Evolutionary conservation across 2,113 vertebrate species (phyloP).

Genomic region (Theristicus caerulescens): DNA sequence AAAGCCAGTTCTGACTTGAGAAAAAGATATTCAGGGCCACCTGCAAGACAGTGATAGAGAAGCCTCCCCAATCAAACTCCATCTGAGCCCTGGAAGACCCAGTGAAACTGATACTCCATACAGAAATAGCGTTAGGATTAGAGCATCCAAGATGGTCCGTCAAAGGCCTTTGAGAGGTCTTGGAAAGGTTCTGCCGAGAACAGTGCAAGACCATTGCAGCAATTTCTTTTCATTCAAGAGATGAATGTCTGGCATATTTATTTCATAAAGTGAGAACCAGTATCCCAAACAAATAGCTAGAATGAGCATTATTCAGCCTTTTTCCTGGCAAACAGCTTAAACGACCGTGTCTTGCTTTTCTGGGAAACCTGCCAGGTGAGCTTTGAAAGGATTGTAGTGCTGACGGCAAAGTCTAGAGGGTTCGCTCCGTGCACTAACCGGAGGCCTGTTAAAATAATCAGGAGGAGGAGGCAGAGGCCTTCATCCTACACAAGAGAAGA

Average conservation of each 20-base stretch:
- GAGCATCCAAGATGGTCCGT: not conserved
- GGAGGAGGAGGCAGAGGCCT: not conserved
- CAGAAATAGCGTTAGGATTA: constrained; percentile 4
- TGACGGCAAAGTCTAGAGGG: constrained; percentile 43
- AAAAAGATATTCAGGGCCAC: not conserved
- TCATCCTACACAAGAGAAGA: not conserved
- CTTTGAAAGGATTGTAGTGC: constrained; percentile 54
- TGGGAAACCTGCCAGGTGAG: constrained; percentile 74
- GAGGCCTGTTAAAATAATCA: constrained; percentile 53
- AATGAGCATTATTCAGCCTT: constrained; percentile 69
- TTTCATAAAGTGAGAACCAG: constrained; percentile 71
- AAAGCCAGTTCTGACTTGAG: not conserved
- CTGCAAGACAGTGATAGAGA: not conserved
- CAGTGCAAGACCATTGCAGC: constrained; percentile 24
- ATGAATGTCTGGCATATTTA: constrained; percentile 68
- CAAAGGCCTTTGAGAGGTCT: constrained; percentile 34
- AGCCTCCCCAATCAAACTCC: not conserved
- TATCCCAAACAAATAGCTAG: constrained; percentile 70
- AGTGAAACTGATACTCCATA: not conserved
- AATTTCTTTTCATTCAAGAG: constrained; percentile 62
- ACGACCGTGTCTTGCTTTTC: constrained; percentile 68
- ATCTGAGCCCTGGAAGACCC: not conserved
- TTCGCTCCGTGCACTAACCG: constrained; percentile 7
- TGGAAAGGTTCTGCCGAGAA: constrained; percentile 40
- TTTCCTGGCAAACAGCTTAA: constrained; percentile 72